Conservation (phyloP, 2,888 invertebrate genomes). For the Leptura quadrifasciata region DNA sequence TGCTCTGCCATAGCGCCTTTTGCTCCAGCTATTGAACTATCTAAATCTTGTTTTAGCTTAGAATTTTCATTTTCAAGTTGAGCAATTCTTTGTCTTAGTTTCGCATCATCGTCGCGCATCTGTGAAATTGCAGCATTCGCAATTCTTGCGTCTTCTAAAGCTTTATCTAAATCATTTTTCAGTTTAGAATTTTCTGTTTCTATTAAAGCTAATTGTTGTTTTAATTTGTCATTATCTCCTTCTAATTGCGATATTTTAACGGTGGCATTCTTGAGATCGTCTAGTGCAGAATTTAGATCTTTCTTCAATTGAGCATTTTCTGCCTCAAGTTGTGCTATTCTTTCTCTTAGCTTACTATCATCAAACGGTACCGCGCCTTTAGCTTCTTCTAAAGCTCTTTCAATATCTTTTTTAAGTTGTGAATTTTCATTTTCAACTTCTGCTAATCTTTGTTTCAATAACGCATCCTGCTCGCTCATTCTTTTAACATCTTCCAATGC, state of each 20-base stretch:
- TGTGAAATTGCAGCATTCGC: slow-evolving; percentile 20
- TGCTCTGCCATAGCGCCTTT: background rate
- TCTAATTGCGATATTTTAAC: slow-evolving; percentile 35
- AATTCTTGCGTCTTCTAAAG: slow-evolving; percentile 53
- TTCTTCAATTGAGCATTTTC: slow-evolving; percentile 52
- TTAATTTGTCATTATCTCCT: slow-evolving; percentile 50
- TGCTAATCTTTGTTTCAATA: slow-evolving; percentile 43
- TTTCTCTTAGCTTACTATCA: slow-evolving; percentile 49
- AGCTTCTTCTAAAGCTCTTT: slow-evolving; percentile 49
- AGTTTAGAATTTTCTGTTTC: slow-evolving; percentile 56
- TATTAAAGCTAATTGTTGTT: slow-evolving; percentile 52
- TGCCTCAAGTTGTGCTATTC: slow-evolving; percentile 48
- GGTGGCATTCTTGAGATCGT: slow-evolving; percentile 52
- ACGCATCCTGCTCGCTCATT: slow-evolving; percentile 45
- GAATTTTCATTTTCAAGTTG: slow-evolving; percentile 49
- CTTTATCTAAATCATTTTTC: slow-evolving; percentile 53
- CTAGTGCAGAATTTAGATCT: slow-evolving; percentile 48
- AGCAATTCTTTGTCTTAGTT: slow-evolving; percentile 42
- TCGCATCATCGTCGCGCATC: slow-evolving; percentile 45
- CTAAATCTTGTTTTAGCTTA: slow-evolving; percentile 47
- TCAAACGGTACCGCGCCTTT: slow-evolving; percentile 45
- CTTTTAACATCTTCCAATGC: slow-evolving; percentile 53
- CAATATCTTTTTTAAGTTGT: slow-evolving; percentile 52
- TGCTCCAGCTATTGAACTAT: slow-evolving; percentile 35
- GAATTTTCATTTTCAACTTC: slow-evolving; percentile 46